Evolutionary conservation across 2,888 invertebrate genomes (phyloP), one percentile per base, ranked within the genome.

Genomic region (Cryptus viduatorius): DNA sequence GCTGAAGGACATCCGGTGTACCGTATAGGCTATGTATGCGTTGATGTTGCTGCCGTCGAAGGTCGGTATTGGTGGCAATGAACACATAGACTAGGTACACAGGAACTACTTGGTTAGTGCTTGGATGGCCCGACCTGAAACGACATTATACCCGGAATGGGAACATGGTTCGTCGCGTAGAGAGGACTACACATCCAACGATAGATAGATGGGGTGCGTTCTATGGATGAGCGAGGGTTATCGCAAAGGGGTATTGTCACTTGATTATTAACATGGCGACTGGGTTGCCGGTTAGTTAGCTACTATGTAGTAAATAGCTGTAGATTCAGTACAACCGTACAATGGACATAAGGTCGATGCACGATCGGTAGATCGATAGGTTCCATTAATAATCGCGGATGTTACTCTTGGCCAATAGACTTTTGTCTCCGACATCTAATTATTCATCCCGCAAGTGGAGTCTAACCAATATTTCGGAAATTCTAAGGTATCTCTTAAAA

Each of bases 251-350:
- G 42, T 29, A 59, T 61, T 59, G 46, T 44, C 61, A 61, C 61
- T 73, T 59, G 73, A 73, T 73, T 73, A 73, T 61, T 73, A 73
- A 73, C 61, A 61, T 61, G 68, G 19, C 42, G 7, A 42, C 42
- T 31, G n/a, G 61, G 44, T 46, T 46, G 44, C 59, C 29, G 24
- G 44, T 73, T 31, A 56, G 44, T 72, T 44, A 31, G 31, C 24
- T 10, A 10, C n/a, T 61, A 29, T 24, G 29, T n/a, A 29, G 72
- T 73, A 59, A 59, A 24, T n/a, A 73, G n/a, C 44, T 29, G 16
- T 37, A 19, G n/a, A 65, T 65, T 19, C 65, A 14, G 4, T 61
- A 29, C 37, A 37, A 7, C 37, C 37, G 37, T 37, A 8, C 37
- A 37, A 37, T 37, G 37, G 24, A 31, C 31, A 61, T 61, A 14